Base-by-base conservation (phyloP, 2,797 vertebrate genomes). In the Arvicola amphibius region DNA sequence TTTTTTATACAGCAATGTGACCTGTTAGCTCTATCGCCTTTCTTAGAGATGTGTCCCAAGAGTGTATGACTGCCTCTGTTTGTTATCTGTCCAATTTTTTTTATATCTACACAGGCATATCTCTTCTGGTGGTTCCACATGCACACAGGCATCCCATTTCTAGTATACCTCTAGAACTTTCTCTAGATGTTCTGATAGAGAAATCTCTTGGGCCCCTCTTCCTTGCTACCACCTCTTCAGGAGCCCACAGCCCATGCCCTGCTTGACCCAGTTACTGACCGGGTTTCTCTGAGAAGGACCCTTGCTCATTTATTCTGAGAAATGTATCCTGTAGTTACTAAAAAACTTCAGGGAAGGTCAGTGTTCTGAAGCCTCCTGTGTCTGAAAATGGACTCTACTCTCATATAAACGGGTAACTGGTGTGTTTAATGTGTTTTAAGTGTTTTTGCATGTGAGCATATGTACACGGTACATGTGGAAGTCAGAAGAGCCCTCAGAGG, bases 311-410 rank as follows among this genome's bases (percentile, higher is more conserved):
- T 40, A 46, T 46, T 32, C 11, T 84, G 46, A 43, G 59, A 84
- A 84, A 34, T 84, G 61, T 48, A 34, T 46, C 16, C 23, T 73
- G 0, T 34, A 69, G 74, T 19, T 61, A 7, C 23, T 83, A 59
- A 76, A 67, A 34, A 74, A 23, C 56, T 59, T 27, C 5, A 65
- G 29, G 32, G 43, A 71, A 56, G 32, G 43, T 43, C 51, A 13
- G 2, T 71, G 77, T 95, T 94, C 93, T 85, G n/a, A 74, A 94
- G 63, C n/a, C n/a, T 56, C 56, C 1, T 19, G 34, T 17, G 11
- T 59, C 61, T 40, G 32, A 73, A 16, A 73, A n/a, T 87, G 16
- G 40, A 27, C 83, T 91, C 65, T 76, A 0, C 53, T 67, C 32
- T 61, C 10, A 4, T 16, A 59, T 40, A 61, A 61, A 40, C 14